These are phyloP conservation scores for Sebastes variabilis DNA, from an alignment of 2,797 vertebrate genomes.

Conservation along the genomic window DNA sequence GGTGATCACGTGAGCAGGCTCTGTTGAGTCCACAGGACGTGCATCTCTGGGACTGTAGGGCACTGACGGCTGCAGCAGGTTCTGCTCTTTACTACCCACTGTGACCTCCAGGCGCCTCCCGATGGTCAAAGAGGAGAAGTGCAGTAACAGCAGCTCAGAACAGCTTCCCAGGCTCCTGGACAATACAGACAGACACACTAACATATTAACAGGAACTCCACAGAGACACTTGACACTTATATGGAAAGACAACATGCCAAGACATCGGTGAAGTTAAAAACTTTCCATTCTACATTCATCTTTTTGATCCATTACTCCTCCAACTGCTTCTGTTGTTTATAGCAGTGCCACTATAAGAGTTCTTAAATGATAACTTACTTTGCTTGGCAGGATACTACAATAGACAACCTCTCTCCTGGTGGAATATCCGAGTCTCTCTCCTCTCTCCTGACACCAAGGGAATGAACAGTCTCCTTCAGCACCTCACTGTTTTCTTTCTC, in stretches of 20 bases:
- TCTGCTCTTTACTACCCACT: conserved; percentile 83
- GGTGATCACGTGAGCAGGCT: conserved; percentile 68
- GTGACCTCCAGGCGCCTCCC: conserved; percentile 87
- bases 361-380: conserved; percentile 67
- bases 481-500: neutral
- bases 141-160: conserved; percentile 90
- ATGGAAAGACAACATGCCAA: neutral
- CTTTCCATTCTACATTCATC: neutral
- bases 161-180: conserved; percentile 87
- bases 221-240: neutral
- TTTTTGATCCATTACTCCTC: neutral
- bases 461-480: neutral
- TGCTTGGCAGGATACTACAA: conserved; percentile 72
- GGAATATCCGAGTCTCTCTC: conserved; percentile 63
- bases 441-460: conserved; percentile 10
- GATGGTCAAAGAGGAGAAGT: conserved; percentile 89
- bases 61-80: conserved; percentile 75
- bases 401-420: conserved; percentile 71
- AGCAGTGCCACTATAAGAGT: neutral
- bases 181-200: neutral
- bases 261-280: neutral
- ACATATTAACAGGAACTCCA: neutral
- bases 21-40: neutral
- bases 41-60: conserved; percentile 77
- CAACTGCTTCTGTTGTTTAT: neutral